Conservation (phyloP, 2,797 vertebrate species). For the Diplodus sargus region DNA sequence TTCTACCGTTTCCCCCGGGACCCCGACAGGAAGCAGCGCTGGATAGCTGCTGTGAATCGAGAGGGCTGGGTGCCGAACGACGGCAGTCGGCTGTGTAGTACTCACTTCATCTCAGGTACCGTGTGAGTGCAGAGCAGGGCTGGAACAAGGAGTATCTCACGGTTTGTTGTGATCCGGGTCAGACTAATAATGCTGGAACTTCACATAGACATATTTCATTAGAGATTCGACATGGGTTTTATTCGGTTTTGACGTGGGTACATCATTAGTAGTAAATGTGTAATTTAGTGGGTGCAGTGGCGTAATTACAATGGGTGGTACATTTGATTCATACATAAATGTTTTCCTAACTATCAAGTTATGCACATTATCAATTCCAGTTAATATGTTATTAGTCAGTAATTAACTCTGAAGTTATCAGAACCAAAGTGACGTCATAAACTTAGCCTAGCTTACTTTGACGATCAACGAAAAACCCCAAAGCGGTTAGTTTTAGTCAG, state of each 20-base stretch:
- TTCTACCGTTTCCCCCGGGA: slow-evolving; percentile 86
- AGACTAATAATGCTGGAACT: too few relatives aligned
- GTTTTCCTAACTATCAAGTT: background rate
- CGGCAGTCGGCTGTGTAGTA: slow-evolving; percentile 85
- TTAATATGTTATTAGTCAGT: background rate
- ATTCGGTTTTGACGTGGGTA: background rate
- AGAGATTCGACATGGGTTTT: background rate
- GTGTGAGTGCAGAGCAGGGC: background rate
- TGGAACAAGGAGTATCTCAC: background rate
- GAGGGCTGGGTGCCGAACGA: slow-evolving; percentile 85
- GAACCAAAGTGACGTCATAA: background rate
- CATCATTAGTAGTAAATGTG: background rate
- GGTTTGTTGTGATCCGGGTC: background rate
- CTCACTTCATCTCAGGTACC: slow-evolving; percentile 85
- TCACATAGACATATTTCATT: too few relatives aligned
- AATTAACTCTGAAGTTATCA: background rate
- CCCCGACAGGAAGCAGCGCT: slow-evolving; percentile 84
- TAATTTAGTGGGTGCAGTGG: background rate
- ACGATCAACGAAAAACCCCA: too few relatives aligned
- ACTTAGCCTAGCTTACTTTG: background rate
- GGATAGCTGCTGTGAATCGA: slow-evolving; percentile 85
- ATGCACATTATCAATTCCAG: too few relatives aligned
- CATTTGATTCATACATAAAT: background rate
- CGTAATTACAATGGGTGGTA: background rate
- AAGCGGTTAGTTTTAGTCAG: background rate